A percentile compares a stretch with the other conserved stretches of the same genome.
phyloP scores from a whole-genome alignment of 92 coral and sea anemone genomes.

The Umimayanthus chanpuru region DNA sequence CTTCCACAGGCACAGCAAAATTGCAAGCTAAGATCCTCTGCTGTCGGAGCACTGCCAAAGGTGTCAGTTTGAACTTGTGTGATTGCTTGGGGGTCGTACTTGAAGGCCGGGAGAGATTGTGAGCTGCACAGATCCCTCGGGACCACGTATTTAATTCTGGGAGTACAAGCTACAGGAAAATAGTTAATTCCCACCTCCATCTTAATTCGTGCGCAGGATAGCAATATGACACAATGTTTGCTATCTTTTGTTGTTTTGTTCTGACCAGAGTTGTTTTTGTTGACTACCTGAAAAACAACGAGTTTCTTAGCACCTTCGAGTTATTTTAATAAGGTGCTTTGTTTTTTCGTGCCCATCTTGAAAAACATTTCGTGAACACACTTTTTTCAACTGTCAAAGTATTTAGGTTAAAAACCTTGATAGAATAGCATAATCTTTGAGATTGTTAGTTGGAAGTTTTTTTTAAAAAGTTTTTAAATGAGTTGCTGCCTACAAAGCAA shows the following conservation, averaged over 20 bases:
- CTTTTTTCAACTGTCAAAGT: neutral
- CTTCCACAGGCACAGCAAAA: too few species aligned
- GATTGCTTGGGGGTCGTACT: neutral
- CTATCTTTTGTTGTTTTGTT: slow-evolving; percentile 36
- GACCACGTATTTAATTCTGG: neutral
- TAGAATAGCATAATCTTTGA: neutral
- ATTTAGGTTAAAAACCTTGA: neutral
- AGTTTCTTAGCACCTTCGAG: neutral
- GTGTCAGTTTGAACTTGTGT: neutral
- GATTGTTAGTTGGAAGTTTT: slow-evolving; percentile 8
- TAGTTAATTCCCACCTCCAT: neutral
- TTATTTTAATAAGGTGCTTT: neutral
- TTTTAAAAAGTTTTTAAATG: slow-evolving; percentile 35
- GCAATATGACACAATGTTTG: neutral
- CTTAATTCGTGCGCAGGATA: neutral
- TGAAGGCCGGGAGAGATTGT: neutral
- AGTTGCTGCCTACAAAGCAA: slow-evolving; percentile 31
- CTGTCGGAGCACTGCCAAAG: neutral
- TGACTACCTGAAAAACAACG: slow-evolving; percentile 33
- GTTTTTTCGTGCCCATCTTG: slow-evolving; percentile 3
- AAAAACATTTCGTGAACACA: neutral
- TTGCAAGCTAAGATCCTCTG: too few species aligned
- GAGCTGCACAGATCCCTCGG: neutral
- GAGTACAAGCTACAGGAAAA: neutral
- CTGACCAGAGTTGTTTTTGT: slow-evolving; percentile 28